Evolutionary conservation across 53 echinoderm and acorn worm genomes (phyloP), one percentile per base, ranked within the genome.

Genomic region (Astropecten irregularis): DNA sequence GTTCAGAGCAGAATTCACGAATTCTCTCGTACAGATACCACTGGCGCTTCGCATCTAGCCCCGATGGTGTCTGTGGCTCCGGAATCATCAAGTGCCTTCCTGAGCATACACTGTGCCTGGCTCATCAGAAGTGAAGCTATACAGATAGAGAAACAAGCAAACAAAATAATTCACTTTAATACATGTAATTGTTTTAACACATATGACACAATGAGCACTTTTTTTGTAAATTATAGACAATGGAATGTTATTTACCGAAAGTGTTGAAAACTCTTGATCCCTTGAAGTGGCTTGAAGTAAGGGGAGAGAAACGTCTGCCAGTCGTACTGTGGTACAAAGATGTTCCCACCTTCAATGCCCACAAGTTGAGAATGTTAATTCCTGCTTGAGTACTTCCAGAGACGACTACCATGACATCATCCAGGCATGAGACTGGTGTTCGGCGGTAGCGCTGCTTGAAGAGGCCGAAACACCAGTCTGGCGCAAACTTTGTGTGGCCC

Each of bases 221-320:
- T n/a, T n/a, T n/a, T n/a, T n/a, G n/a, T n/a, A n/a, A n/a, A n/a
- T n/a, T n/a, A n/a, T n/a, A n/a, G n/a, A n/a, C n/a, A n/a, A n/a
- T n/a, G n/a, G n/a, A n/a, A n/a, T n/a, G n/a, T n/a, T n/a, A 37
- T 20, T 25, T n/a, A 86, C 86, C 90, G 74, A 42, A 91, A 53
- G 46, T 91, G 91, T 19, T 91, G 91, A 16, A 54, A 77, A 21
- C 44, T 14, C 83, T 91, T 91, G 84, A 91, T n/a, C n/a, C n/a
- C n/a, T n/a, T n/a, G n/a, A n/a, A 85, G 63, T 18, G 66, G 64
- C 10, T 3, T 18, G 65, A 74, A 85, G 86, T 62, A 85, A 2
- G 86, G 73, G n/a, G 22, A 21, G 2, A 76, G 76, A 52, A 74
- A 85, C 18, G 36, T 48, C 66, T 85, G 86, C 76, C 86, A 85